These are phyloP conservation scores for Epinephelus lanceolatus DNA, from an alignment of 2,113 vertebrate genomes.

Conservation along the genomic window DNA sequence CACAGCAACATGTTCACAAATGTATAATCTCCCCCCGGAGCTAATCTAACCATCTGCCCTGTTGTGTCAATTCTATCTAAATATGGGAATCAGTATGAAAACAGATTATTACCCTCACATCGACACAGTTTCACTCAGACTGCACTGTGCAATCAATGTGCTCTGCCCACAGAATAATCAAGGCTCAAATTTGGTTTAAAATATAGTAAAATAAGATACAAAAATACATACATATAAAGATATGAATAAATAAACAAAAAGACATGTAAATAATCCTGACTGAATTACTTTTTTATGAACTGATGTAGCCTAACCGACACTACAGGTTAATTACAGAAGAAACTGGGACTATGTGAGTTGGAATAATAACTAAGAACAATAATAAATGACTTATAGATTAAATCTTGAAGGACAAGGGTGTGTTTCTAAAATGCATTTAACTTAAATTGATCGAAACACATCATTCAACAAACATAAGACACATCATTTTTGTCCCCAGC, in stretches of 20 bases:
- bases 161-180: not conserved
- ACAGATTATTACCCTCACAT: not conserved
- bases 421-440: not conserved
- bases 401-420: not conserved
- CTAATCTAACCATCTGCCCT: conserved; percentile 22
- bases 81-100: not conserved
- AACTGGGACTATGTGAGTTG: not conserved
- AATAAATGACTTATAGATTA: not conserved
- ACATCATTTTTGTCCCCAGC: not conserved
- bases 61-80: not conserved
- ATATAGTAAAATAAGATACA: no score
- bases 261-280: not conserved
- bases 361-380: not conserved
- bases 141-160: not conserved
- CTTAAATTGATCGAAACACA: not conserved
- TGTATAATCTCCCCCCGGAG: not conserved
- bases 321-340: no score
- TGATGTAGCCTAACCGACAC: not conserved
- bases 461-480: not conserved
- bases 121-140: not conserved
- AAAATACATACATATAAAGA: not conserved
- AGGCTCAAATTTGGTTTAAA: not conserved
- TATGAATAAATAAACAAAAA: no score
- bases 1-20: conserved; percentile 32
- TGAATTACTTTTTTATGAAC: not conserved